These are phyloP conservation scores for Xerus rutilus DNA, from an alignment of 2,797 vertebrate species.

Conservation along the genomic window DNA sequence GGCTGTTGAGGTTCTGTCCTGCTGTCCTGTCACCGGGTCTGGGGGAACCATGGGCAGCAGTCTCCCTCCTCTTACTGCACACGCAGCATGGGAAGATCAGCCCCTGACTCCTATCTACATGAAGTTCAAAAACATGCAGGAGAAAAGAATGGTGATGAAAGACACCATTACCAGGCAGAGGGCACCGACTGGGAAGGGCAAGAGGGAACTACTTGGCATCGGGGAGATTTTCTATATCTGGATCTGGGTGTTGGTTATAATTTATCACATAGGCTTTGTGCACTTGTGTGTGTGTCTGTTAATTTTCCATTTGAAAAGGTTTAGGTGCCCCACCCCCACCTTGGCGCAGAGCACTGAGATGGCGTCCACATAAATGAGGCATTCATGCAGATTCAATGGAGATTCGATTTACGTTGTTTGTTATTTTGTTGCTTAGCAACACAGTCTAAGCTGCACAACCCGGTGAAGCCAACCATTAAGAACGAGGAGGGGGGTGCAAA, in stretches of 20 bases:
- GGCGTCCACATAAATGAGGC: background rate
- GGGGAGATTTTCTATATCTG: background rate
- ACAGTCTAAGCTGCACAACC: background rate
- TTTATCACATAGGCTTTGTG: background rate
- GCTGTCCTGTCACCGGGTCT: too few species aligned
- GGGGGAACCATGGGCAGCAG: background rate
- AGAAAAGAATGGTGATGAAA: background rate
- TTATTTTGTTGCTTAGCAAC: slow-evolving; percentile 72
- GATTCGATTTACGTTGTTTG: slow-evolving; percentile 54
- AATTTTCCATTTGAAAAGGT: background rate
- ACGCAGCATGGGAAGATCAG: background rate
- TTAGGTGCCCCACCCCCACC: background rate
- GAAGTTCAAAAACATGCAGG: background rate
- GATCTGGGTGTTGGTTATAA: background rate
- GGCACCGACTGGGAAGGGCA: background rate
- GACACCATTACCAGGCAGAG: background rate
- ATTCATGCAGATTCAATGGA: slow-evolving; percentile 4
- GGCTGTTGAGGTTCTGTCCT: background rate
- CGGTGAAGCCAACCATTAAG: background rate
- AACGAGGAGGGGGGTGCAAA: background rate
- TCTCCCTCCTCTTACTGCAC: background rate
- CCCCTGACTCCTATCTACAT: background rate
- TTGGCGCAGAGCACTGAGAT: background rate
- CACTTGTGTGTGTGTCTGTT: background rate
- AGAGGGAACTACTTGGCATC: background rate